phyloP scores from a whole-genome alignment of 1,140 invertebrate species.

The Calliphora vicina region DNA sequence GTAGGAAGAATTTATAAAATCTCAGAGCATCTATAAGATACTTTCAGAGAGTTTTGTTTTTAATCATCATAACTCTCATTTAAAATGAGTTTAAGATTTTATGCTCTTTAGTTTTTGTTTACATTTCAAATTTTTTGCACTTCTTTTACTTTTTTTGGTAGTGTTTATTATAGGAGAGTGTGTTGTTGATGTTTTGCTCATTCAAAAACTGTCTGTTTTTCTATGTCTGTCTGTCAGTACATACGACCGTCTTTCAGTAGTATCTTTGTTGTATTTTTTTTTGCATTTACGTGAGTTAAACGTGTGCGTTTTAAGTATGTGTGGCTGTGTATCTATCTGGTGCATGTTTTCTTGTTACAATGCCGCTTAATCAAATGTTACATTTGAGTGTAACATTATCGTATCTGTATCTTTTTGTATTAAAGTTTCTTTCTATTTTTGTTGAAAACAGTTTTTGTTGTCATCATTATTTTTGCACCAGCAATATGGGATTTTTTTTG shows the following conservation, averaged over 20 bases:
- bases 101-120: conserved; percentile 12
- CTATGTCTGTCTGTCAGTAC: neutral
- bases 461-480: conserved; percentile 13
- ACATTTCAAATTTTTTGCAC: neutral
- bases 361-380: neutral
- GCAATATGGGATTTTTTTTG: neutral
- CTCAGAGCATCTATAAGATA: neutral
- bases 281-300: no score
- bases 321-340: neutral
- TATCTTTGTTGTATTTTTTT: neutral
- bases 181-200: neutral
- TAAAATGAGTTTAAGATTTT: neutral
- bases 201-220: neutral
- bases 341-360: neutral
- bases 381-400: neutral
- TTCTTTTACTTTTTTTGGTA: neutral
- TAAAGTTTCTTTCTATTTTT: neutral
- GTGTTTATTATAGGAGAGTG: neutral
- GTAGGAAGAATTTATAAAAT: neutral
- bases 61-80: neutral
- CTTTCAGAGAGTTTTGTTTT: neutral
- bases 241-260: neutral
- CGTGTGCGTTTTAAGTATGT: neutral
- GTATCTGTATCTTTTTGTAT: neutral
- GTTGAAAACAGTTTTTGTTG: neutral